These are phyloP conservation scores for Stercorarius parasiticus DNA, from an alignment of 2,113 vertebrate genomes.

Conservation along the genomic window DNA sequence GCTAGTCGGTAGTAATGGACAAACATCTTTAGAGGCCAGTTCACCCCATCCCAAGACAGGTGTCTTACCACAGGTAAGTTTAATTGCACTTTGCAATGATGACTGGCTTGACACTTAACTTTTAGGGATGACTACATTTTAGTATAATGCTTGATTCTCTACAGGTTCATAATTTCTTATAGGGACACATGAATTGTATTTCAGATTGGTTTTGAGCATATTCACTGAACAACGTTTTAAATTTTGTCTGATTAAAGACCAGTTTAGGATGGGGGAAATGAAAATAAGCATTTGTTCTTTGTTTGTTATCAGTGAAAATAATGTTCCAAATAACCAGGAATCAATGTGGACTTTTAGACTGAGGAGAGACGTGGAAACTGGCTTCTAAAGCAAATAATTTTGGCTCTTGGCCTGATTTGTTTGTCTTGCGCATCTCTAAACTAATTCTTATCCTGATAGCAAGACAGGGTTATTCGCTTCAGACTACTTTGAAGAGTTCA, in stretches of 20 bases:
- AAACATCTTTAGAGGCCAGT: background rate
- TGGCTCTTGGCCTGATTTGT: background rate
- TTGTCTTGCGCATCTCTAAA: background rate
- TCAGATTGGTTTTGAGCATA: background rate
- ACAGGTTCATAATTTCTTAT: background rate
- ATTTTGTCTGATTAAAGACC: background rate
- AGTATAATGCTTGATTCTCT: background rate
- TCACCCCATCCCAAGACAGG: background rate
- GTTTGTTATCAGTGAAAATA: background rate
- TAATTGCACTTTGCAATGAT: background rate
- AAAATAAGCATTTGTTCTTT: background rate
- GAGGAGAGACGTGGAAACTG: background rate
- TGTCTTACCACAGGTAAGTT: background rate
- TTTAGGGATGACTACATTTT: background rate
- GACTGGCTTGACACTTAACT: background rate
- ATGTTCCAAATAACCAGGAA: background rate
- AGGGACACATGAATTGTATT: background rate
- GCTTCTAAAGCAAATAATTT: background rate
- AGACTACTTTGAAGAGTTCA: background rate
- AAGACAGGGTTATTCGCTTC: background rate
- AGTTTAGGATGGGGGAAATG: background rate
- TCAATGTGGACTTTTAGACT: background rate
- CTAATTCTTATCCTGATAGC: background rate
- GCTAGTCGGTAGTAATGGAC: background rate
- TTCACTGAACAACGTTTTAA: background rate